phyloP scores from a whole-genome alignment of 2,797 vertebrate genomes.

The Eurystomus glaucurus region DNA sequence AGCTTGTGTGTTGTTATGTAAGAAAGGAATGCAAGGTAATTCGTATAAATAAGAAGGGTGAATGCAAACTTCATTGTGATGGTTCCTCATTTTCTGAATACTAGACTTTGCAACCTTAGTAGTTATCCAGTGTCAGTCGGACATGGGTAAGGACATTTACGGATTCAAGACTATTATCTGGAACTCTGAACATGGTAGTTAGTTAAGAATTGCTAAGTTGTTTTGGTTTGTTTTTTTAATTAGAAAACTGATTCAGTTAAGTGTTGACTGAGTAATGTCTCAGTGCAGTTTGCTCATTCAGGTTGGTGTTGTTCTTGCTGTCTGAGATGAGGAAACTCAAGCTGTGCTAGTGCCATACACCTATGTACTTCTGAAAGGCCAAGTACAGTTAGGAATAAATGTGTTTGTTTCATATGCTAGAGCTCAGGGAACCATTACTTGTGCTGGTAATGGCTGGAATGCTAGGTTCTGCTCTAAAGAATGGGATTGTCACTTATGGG shows the following conservation, averaged over 20 bases:
- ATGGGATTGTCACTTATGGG: neutral
- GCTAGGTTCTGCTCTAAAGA: neutral
- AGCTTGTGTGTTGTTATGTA: neutral
- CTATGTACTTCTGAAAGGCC: neutral
- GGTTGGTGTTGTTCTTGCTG: neutral
- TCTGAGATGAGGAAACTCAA: neutral
- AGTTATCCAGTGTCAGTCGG: neutral
- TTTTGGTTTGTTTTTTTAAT: neutral
- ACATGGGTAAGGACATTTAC: neutral
- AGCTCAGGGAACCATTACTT: neutral
- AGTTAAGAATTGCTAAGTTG: neutral
- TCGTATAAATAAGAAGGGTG: too few relatives aligned
- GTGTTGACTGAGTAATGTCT: fast-evolving
- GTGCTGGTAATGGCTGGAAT: neutral
- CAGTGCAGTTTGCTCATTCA: neutral
- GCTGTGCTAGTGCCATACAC: neutral
- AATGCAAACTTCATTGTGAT: neutral
- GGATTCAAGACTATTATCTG: neutral
- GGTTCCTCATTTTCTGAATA: neutral
- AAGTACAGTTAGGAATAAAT: neutral
- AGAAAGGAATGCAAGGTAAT: neutral
- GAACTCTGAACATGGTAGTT: neutral
- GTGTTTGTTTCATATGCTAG: neutral
- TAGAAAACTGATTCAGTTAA: neutral
- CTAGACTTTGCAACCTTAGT: neutral